A percentile compares a stretch with the other conserved stretches of the same genome.
phyloP scores from a whole-genome alignment of 2,888 invertebrate species.

The Autographa pulchrina region DNA sequence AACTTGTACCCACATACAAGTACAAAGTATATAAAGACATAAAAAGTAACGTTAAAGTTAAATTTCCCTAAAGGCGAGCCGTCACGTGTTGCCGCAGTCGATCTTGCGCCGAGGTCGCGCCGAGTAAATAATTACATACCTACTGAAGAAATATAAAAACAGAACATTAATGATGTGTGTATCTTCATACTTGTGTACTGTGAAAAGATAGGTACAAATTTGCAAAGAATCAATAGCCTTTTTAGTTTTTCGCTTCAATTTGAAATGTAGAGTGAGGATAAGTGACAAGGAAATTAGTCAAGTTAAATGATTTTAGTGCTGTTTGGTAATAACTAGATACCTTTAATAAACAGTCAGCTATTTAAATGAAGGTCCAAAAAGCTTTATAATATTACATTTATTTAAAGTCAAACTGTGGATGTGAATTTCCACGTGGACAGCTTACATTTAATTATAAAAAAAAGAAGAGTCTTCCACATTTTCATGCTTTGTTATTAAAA shows the following conservation, averaged over 20 bases:
- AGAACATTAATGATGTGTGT: conserved; percentile 1
- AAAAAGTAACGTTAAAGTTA: not conserved
- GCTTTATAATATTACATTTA: no score
- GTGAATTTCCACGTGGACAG: no score
- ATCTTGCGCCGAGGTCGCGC: conserved; percentile 50
- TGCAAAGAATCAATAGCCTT: no score
- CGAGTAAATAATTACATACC: conserved; percentile 18
- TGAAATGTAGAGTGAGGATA: not conserved
- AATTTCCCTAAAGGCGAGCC: conserved; percentile 27
- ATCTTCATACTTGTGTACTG: not conserved
- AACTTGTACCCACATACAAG: not conserved
- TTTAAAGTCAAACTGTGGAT: no score
- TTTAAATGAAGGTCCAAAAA: no score
- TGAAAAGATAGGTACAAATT: not conserved
- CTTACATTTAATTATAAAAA: no score
- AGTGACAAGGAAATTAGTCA: no score
- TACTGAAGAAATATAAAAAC: conserved; percentile 26
- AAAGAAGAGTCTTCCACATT: no score
- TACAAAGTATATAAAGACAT: not conserved
- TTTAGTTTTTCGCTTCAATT: not conserved
- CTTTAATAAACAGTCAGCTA: no score
- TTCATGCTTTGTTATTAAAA: no score
- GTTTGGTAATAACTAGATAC: no score
- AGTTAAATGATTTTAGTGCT: no score
- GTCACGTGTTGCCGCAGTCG: conserved; percentile 43